Base-by-base conservation (phyloP, 2,113 vertebrate genomes). In the Eubucco bourcierii region DNA sequence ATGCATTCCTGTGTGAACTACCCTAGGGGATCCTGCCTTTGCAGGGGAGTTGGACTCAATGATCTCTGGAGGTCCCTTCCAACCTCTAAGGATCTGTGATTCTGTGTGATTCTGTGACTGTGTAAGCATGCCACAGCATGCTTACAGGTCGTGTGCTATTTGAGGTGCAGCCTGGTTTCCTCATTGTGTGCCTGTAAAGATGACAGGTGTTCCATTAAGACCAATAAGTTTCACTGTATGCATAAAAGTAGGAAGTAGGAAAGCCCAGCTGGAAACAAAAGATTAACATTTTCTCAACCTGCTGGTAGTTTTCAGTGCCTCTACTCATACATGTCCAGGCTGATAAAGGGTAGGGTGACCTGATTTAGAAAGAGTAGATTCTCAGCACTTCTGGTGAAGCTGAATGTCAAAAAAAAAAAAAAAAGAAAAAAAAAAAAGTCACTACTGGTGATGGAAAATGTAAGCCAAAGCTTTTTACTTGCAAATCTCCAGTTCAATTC, bases 401-500 rank as follows among this genome's bases (percentile, higher is more conserved):
- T 55, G 61, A 87, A 68, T 71, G 77, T 73, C 76, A 93, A 88
- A 85, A 87, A 52, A 39, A 64, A 15, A 15, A 41, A 84, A 34
- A 41, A 41, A 41, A n/a, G n/a, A 41, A 92, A 88, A 85, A 87
- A 52, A 39, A 64, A 44, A 12, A 44, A 87, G n/a, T 29, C 77
- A 53, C 70, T 59, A 59, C 50, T 66, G 85, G 70, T 58, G 76
- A 87, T 12, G 41, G 68, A 68, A 90, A 93, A 73, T 41, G 58
- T 68, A 68, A 87, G 89, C 93, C 95, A 95, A 83, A 91, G 73
- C 73, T 84, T 93, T 95, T 89, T 64, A 93, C 60, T 96, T 91
- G 79, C 80, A 94, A 88, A 95, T 90, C 80, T 87, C 82, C 89
- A 47, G 79, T 77, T 92, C 93, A 78, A 68, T 94, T 86, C 91